Evolutionary conservation across 2,113 vertebrate species (phyloP).

Genomic region (Bubalus kerabau): DNA sequence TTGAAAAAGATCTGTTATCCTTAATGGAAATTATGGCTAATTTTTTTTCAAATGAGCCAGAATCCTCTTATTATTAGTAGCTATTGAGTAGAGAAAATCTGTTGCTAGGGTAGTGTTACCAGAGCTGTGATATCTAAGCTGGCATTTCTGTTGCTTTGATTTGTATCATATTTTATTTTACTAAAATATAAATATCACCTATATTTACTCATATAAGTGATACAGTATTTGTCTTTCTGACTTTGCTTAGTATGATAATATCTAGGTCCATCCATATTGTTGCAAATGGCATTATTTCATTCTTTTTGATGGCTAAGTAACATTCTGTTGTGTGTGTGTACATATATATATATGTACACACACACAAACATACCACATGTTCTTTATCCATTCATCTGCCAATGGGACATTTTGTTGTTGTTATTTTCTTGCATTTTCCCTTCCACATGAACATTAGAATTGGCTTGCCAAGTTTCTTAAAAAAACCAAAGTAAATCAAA

Average conservation of each 20-base stretch:
- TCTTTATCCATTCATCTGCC: not conserved
- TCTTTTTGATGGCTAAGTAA: not conserved
- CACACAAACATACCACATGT: not conserved
- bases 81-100: not conserved
- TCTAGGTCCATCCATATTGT: not conserved
- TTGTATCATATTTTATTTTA: not conserved
- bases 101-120: not conserved
- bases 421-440: not conserved
- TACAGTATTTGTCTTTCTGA: not conserved
- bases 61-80: not conserved
- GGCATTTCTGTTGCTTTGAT: not conserved
- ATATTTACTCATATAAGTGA: not conserved
- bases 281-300: not conserved
- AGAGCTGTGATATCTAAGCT: not conserved
- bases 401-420: not conserved
- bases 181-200: not conserved
- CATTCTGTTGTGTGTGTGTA: accelerated
- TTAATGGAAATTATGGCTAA: not conserved
- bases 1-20: not conserved
- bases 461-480: not conserved
- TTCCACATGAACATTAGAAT: not conserved
- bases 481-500: not conserved
- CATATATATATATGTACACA: accelerated
- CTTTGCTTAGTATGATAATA: not conserved
- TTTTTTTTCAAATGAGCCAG: not conserved